Evolutionary conservation across 2,797 vertebrate genomes (phyloP).

Genomic region (Cyprinella venusta): DNA sequence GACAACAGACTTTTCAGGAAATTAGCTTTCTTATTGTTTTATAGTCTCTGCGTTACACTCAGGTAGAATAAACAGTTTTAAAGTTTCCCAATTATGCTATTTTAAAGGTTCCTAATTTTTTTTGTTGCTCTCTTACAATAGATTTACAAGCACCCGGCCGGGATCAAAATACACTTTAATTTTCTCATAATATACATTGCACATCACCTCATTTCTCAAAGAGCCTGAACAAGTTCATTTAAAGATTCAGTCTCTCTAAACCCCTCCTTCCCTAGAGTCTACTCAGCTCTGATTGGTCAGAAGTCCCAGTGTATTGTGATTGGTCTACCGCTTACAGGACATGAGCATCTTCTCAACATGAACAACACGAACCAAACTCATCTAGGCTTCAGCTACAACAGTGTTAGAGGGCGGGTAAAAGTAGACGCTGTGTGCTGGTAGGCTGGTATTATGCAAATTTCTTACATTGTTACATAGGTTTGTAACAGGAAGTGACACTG

Average conservation of each 20-base stretch:
- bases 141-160: background rate
- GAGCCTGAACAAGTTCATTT: background rate
- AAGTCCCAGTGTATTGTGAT: background rate
- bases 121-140: background rate
- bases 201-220: background rate
- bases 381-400: background rate
- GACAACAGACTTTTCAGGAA: background rate
- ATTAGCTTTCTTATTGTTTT: background rate
- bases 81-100: background rate
- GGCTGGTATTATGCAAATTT: background rate
- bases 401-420: background rate
- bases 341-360: background rate
- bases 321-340: background rate
- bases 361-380: background rate
- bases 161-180: background rate
- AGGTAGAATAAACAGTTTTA: background rate
- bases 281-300: background rate
- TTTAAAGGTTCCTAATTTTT: background rate
- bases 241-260: background rate
- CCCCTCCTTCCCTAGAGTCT: background rate
- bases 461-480: background rate
- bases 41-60: background rate
- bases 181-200: background rate
- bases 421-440: background rate
- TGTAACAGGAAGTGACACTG: background rate